These are phyloP conservation scores for Tiliacea aurago DNA, from an alignment of 2,888 invertebrate genomes.

Conservation along the genomic window DNA sequence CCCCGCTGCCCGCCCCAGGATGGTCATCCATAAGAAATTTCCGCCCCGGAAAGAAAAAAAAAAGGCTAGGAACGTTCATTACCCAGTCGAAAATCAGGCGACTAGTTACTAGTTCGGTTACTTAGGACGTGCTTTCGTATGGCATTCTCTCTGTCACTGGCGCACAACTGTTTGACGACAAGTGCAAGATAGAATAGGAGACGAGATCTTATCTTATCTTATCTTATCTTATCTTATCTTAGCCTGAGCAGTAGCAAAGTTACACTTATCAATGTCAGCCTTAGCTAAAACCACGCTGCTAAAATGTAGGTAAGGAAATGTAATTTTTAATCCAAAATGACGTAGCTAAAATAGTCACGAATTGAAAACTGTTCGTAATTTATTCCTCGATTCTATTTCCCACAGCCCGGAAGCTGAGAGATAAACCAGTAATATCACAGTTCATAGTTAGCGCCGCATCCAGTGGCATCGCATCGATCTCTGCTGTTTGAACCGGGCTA, in stretches of 20 bases:
- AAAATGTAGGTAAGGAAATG: background rate
- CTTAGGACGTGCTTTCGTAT: background rate
- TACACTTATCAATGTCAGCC: background rate
- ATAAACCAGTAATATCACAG: conserved; percentile 19
- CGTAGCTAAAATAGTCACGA: background rate
- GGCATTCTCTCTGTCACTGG: background rate
- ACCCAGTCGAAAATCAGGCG: background rate
- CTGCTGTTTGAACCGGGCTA: background rate
- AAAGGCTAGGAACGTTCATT: background rate
- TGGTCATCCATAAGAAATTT: no score
- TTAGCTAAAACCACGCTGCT: background rate
- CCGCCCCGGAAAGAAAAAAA: no score
- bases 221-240: no score
- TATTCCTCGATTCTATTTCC: conserved; percentile 34
- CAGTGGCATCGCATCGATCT: conserved; percentile 1
- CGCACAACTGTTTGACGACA: background rate
- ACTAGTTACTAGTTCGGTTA: background rate
- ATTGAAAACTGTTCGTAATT: background rate
- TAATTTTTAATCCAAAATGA: background rate
- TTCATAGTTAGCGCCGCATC: conserved; percentile 11
- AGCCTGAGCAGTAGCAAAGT: background rate
- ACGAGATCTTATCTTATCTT: no score
- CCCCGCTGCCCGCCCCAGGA: no score
- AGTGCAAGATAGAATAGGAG: background rate
- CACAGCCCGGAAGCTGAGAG: conserved; percentile 7